Base-by-base conservation (phyloP, 23 tunicate genomes). In the Clavelina lepadiformis region DNA sequence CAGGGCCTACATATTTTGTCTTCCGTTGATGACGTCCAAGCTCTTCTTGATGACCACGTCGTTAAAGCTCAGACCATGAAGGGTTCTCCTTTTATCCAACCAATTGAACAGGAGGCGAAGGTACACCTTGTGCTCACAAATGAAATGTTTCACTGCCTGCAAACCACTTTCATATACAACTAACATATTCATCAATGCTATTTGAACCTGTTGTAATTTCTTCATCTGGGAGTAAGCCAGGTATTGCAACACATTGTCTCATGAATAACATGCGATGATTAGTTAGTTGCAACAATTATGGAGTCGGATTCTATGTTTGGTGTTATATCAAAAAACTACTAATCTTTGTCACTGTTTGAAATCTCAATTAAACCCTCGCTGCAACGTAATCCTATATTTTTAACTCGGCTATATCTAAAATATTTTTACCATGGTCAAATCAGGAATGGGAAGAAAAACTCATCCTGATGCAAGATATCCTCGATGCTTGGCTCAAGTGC, bases 371-470 rank as follows among this genome's bases (percentile, higher is more conserved):
- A n/a, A n/a, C n/a, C n/a, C n/a, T n/a, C n/a, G n/a, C n/a, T n/a
- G n/a, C n/a, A n/a, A n/a, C n/a, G n/a, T n/a, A n/a, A n/a, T n/a
- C n/a, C n/a, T n/a, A n/a, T n/a, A n/a, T n/a, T n/a, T n/a, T n/a
- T n/a, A n/a, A n/a, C n/a, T n/a, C n/a, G n/a, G n/a, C n/a, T n/a
- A n/a, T n/a, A n/a, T n/a, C n/a, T n/a, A n/a, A n/a, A n/a, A n/a
- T n/a, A n/a, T n/a, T n/a, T n/a, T n/a, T n/a, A n/a, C n/a, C n/a
- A n/a, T n/a, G n/a, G n/a, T n/a, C n/a, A n/a, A n/a, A n/a, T n/a
- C n/a, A 91, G 98, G 98, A 78, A 54, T 91, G 98, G 98, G 98
- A 91, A 62, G 92, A 83, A 54, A 91, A 91, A 67, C 70, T 91
- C 58, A 68, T 83, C 11, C 35, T 91, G 72, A 82, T 91, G 98